These are phyloP conservation scores for Oncorhynchus clarkii DNA, from an alignment of 2,113 vertebrate species.

Conservation along the genomic window DNA sequence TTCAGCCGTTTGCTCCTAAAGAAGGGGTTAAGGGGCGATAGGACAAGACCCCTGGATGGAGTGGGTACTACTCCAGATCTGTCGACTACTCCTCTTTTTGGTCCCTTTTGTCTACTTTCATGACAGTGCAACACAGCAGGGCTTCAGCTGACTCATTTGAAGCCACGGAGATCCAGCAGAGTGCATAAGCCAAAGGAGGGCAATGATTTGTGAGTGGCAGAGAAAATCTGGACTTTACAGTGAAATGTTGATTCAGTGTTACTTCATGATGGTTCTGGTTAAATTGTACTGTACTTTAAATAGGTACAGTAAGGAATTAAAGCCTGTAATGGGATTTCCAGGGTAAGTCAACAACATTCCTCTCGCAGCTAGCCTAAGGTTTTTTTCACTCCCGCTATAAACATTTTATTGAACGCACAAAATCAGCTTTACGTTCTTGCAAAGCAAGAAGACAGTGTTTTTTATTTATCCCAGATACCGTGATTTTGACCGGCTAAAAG, in stretches of 20 bases:
- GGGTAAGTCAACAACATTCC: neutral
- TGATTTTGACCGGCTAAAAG: neutral
- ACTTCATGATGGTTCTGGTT: neutral
- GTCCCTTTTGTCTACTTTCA: neutral
- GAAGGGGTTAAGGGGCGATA: neutral
- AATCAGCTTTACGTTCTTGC: neutral
- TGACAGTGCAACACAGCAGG: neutral
- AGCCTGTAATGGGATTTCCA: neutral
- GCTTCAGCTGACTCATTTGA: neutral
- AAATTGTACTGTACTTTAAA: neutral
- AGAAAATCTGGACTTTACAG: neutral
- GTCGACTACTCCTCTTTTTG: too few relatives aligned
- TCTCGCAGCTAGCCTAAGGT: neutral
- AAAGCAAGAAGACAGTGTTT: neutral
- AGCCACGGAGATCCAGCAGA: neutral
- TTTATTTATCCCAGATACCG: neutral
- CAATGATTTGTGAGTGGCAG: neutral
- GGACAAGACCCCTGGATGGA: neutral
- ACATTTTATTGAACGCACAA: neutral
- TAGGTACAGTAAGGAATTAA: neutral
- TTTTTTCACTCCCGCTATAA: neutral
- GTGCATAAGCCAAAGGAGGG: neutral
- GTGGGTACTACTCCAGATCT: neutral
- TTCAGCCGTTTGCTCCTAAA: neutral
- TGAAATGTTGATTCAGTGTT: neutral